Conservation (phyloP, 2,888 invertebrate genomes). For the Galeruca laticollis region DNA sequence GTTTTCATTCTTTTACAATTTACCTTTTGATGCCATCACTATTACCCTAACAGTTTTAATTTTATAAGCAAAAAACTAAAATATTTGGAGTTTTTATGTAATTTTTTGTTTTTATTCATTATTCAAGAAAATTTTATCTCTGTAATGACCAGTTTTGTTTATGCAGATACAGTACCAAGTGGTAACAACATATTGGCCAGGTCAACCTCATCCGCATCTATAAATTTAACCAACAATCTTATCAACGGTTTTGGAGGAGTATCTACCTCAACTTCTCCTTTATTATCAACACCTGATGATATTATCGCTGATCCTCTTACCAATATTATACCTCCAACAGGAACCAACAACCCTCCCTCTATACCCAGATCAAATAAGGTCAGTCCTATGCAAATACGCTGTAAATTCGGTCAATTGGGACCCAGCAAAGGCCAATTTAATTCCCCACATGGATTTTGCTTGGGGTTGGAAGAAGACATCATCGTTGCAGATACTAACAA, state of each 20-base stretch:
- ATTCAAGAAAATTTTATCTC: not conserved
- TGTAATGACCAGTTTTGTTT: slow-evolving; percentile 1
- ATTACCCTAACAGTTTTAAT: too few species aligned
- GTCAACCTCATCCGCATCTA: slow-evolving; percentile 73
- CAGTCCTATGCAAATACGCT: slow-evolving; percentile 88
- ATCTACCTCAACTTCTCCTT: slow-evolving; percentile 75
- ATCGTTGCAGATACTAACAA: slow-evolving; percentile 97
- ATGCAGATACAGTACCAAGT: slow-evolving; percentile 42
- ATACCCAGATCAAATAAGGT: slow-evolving; percentile 76
- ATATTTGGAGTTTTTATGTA: not conserved
- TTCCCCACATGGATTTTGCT: slow-evolving; percentile 96
- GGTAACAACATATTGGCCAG: slow-evolving; percentile 69
- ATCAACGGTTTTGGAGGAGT: slow-evolving; percentile 72
- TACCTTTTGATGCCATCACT: too few species aligned
- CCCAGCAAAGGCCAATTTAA: slow-evolving; percentile 95
- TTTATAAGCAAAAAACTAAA: too few species aligned
- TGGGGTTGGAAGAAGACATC: slow-evolving; percentile 95
- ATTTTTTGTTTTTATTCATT: not conserved
- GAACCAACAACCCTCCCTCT: slow-evolving; percentile 66
- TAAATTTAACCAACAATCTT: slow-evolving; percentile 66
- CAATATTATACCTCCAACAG: slow-evolving; percentile 68
- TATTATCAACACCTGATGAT: slow-evolving; percentile 68
- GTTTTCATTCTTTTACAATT: too few species aligned
- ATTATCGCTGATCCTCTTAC: slow-evolving; percentile 69
- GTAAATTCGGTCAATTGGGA: slow-evolving; percentile 94